phyloP scores from a whole-genome alignment of 2,888 invertebrate genomes.

The Timandra comae region DNA sequence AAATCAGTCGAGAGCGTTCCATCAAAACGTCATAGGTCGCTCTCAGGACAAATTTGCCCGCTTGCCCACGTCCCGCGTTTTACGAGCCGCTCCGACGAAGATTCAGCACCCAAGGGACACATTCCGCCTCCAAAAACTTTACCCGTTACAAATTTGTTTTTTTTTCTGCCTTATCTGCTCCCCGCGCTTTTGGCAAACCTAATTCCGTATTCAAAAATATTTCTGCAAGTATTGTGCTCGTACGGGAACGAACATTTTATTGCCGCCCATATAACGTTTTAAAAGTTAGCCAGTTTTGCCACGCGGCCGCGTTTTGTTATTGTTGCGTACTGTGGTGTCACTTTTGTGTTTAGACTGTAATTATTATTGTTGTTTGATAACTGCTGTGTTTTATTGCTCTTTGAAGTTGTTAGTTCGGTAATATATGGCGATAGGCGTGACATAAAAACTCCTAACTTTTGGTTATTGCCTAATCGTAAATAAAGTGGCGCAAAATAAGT shows the following conservation, averaged over 20 bases:
- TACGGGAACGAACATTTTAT: conserved; percentile 72
- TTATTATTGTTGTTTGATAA: conserved; percentile 65
- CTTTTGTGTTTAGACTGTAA: conserved; percentile 52
- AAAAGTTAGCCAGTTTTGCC: conserved; percentile 70
- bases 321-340: conserved; percentile 36
- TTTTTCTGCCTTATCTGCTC: conserved; percentile 74
- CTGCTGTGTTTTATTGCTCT: conserved; percentile 42
- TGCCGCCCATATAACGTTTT: conserved; percentile 74
- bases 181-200: conserved; percentile 75
- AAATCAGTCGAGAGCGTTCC: conserved; percentile 71
- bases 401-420: conserved; percentile 19
- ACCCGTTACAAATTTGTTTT: conserved; percentile 78
- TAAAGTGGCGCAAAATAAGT: conserved; percentile 7
- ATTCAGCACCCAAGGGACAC: conserved; percentile 76
- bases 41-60: conserved; percentile 74
- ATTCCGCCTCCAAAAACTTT: conserved; percentile 77
- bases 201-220: conserved; percentile 78
- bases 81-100: conserved; percentile 74
- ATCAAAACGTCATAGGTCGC: conserved; percentile 77
- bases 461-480: conserved; percentile 9
- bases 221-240: conserved; percentile 75
- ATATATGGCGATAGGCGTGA: conserved; percentile 13
- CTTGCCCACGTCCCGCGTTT: conserved; percentile 75
- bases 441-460: conserved; percentile 13
- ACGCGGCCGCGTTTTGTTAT: conserved; percentile 47